Evolutionary conservation across 2,113 vertebrate genomes (phyloP).

Genomic region (Nibea coibor): DNA sequence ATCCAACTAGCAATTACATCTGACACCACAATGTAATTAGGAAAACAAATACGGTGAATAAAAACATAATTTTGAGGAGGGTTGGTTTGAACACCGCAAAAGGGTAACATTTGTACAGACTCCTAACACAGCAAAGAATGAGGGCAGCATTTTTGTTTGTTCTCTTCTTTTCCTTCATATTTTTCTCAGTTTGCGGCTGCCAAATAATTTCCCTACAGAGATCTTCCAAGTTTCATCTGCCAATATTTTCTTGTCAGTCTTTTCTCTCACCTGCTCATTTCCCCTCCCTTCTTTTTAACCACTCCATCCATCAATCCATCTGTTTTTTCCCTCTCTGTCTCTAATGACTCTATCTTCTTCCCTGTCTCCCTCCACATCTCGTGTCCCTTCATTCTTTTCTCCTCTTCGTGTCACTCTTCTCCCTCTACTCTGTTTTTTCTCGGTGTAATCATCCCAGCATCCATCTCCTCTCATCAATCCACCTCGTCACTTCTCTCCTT

Average conservation of each 20-base stretch:
- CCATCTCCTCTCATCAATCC: slow-evolving; percentile 68
- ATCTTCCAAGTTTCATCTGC: slow-evolving; percentile 2
- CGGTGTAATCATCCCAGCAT: slow-evolving; percentile 62
- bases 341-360: slow-evolving; percentile 42
- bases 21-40: not conserved
- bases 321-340: slow-evolving; percentile 24
- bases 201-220: not conserved
- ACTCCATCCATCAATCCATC: slow-evolving; percentile 23
- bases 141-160: not conserved
- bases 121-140: not conserved
- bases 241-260: not conserved
- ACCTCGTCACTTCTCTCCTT: slow-evolving; percentile 67
- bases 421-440: slow-evolving; percentile 18
- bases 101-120: not conserved
- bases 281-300: slow-evolving; percentile 6
- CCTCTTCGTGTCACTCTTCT: slow-evolving; percentile 7
- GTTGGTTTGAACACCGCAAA: not conserved
- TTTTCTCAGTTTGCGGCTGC: not conserved
- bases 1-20: not conserved
- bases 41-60: not conserved
- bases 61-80: not conserved
- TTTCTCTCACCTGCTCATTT: not conserved
- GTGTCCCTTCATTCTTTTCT: slow-evolving; percentile 20
- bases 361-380: slow-evolving; percentile 27
- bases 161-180: not conserved